Conservation (phyloP, 2,113 vertebrate species). For the Ellobius talpinus region DNA sequence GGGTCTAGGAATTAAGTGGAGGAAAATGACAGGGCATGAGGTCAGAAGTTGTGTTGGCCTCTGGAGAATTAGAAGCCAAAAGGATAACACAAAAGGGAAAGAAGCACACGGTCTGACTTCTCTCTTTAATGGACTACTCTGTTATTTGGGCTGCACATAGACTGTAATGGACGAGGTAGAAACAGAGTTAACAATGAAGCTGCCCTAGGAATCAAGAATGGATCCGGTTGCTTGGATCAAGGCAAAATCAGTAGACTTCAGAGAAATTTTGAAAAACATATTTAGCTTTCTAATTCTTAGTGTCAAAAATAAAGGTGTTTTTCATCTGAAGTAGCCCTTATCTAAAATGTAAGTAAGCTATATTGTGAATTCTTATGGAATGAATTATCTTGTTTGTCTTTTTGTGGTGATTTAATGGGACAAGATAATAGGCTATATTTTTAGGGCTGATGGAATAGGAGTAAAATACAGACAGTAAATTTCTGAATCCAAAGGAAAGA, state of each 20-base stretch:
- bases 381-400: slow-evolving; percentile 23
- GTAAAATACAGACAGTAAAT: background rate
- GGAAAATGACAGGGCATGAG: background rate
- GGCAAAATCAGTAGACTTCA: background rate
- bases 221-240: background rate
- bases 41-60: background rate
- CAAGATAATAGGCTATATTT: background rate
- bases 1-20: background rate
- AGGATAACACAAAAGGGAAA: background rate
- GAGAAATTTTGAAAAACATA: background rate
- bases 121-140: background rate
- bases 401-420: background rate
- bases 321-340: slow-evolving; percentile 37
- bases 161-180: background rate
- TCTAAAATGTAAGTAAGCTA: slow-evolving; percentile 23
- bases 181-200: background rate
- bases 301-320: slow-evolving; percentile 53
- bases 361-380: background rate
- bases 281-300: slow-evolving; percentile 22
- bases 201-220: background rate
- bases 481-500: background rate
- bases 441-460: background rate
- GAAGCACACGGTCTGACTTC: background rate
- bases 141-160: background rate
- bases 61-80: background rate